These are phyloP conservation scores for Graphium colonna DNA, from an alignment of 2,888 invertebrate genomes.

Conservation along the genomic window DNA sequence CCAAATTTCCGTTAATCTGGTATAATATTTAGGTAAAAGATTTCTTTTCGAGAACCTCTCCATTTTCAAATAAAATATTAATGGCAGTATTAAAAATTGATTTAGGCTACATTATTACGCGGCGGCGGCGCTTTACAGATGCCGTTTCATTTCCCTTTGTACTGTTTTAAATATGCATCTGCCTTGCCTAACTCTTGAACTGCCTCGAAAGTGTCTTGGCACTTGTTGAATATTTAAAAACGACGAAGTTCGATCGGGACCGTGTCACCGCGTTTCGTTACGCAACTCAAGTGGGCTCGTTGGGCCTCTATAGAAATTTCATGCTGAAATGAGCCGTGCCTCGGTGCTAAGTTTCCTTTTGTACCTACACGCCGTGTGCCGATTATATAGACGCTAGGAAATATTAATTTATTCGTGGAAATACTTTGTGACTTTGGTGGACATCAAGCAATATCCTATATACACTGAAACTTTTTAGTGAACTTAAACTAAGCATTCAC, in stretches of 20 bases:
- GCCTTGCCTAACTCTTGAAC: conserved; percentile 54
- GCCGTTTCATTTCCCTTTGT: conserved; percentile 37
- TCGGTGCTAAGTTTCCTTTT: background rate
- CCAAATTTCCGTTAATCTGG: too few relatives aligned
- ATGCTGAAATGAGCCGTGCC: background rate
- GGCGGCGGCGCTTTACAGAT: conserved; percentile 38
- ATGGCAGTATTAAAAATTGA: too few relatives aligned
- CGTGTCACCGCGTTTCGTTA: conserved; percentile 37
- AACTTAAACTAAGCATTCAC: too few relatives aligned
- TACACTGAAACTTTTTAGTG: too few relatives aligned
- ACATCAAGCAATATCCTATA: too few relatives aligned
- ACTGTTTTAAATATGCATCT: conserved; percentile 70
- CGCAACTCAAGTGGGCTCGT: conserved; percentile 11
- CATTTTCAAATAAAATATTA: too few relatives aligned
- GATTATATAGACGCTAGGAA: too few relatives aligned
- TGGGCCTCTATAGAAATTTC: conserved; percentile 1
- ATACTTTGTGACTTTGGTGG: too few relatives aligned
- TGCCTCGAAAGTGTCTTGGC: conserved; percentile 59
- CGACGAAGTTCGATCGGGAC: conserved; percentile 55
- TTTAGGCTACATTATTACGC: conserved; percentile 36
- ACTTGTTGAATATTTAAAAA: conserved; percentile 71
- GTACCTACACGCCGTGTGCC: background rate
- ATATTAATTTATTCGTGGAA: too few relatives aligned
- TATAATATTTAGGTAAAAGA: too few relatives aligned
- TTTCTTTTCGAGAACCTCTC: too few relatives aligned